A percentile compares a stretch with the other conserved stretches of the same genome.
Conservation (phyloP, 2,113 vertebrate genomes). For the Scomber colias region DNA sequence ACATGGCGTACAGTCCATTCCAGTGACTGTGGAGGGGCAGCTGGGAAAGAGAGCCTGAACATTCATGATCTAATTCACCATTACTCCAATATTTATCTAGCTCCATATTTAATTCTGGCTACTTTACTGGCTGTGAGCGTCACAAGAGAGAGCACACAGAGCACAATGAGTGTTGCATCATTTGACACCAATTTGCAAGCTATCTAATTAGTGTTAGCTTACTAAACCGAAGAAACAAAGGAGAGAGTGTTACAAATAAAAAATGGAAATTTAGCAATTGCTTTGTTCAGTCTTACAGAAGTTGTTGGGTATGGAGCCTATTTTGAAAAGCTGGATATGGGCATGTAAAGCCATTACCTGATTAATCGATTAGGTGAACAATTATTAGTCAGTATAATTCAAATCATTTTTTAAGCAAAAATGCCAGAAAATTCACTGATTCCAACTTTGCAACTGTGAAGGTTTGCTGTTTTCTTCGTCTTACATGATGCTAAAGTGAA, state of each 20-base stretch:
- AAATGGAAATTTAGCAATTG: conserved; percentile 14
- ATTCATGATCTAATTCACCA: conserved; percentile 44
- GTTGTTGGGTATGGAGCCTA: neutral
- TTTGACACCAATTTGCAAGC: conserved; percentile 39
- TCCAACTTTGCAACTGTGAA: no score
- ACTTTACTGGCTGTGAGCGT: conserved; percentile 6
- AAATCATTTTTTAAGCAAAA: no score
- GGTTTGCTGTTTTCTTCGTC: no score
- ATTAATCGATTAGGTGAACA: no score
- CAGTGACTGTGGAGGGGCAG: conserved; percentile 2
- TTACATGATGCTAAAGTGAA: no score
- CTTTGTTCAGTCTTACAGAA: neutral
- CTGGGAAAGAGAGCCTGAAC: conserved; percentile 30
- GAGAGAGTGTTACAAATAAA: conserved; percentile 1
- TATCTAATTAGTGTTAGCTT: conserved; percentile 48
- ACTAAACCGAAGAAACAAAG: conserved; percentile 20
- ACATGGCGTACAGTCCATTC: conserved; percentile 42
- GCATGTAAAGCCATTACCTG: neutral
- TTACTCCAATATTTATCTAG: conserved; percentile 34
- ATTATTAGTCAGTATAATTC: no score
- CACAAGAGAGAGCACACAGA: neutral
- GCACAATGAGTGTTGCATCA: conserved; percentile 29
- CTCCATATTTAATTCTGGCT: conserved; percentile 33
- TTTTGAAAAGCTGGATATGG: conserved; percentile 21
- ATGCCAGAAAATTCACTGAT: no score